phyloP scores from a whole-genome alignment of 2,797 vertebrate species.

The Perodicticus potto region DNA sequence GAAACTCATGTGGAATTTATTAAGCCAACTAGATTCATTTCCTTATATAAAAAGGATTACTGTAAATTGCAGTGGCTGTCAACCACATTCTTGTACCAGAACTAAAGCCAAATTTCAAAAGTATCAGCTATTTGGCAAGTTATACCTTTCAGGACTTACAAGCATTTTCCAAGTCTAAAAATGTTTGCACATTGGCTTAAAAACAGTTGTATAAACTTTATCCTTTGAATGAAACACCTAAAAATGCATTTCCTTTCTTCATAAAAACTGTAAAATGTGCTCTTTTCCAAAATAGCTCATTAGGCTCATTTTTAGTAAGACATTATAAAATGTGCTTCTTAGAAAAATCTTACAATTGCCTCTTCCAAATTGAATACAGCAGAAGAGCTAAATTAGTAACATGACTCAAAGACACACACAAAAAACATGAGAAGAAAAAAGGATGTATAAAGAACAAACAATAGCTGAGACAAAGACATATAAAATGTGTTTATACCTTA shows the following conservation, averaged over 20 bases:
- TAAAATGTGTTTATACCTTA: not conserved
- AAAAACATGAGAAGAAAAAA: not conserved
- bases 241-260: constrained; percentile 67
- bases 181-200: constrained; percentile 81
- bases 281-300: constrained; percentile 74
- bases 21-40: constrained; percentile 74
- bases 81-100: constrained; percentile 74
- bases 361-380: constrained; percentile 49
- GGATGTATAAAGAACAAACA: not conserved
- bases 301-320: constrained; percentile 68
- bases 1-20: constrained; percentile 81
- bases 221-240: constrained; percentile 66
- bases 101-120: constrained; percentile 68
- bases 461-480: not conserved
- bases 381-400: constrained; percentile 51
- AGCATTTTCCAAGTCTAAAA: constrained; percentile 81
- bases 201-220: constrained; percentile 68
- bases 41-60: constrained; percentile 72
- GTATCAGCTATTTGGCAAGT: constrained; percentile 77
- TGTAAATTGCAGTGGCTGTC: constrained; percentile 65
- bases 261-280: constrained; percentile 45
- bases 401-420: constrained; percentile 15
- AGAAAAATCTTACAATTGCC: constrained; percentile 69
- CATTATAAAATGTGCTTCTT: constrained; percentile 70
- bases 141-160: constrained; percentile 61